Conservation (phyloP, 2,888 invertebrate genomes). For the Sylvicola fuscatus region DNA sequence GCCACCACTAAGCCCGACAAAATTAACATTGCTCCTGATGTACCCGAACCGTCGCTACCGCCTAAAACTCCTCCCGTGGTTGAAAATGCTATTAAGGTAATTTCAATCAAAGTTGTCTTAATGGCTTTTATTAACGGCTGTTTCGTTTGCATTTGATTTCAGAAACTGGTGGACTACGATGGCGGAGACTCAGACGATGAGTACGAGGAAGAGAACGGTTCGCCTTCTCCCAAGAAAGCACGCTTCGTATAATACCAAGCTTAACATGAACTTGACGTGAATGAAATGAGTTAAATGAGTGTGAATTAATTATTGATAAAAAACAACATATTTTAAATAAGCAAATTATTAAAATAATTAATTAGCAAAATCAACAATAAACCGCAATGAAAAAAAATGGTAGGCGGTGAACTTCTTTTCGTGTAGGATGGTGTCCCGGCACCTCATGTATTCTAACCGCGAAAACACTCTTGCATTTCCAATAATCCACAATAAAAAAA, state of each 20-base stretch:
- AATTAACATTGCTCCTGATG: too few relatives aligned
- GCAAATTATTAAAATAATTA: too few relatives aligned
- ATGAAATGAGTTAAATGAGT: neutral
- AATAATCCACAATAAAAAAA: too few relatives aligned
- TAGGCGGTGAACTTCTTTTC: too few relatives aligned
- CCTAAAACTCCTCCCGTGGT: too few relatives aligned
- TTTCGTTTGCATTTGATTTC: conserved; percentile 9
- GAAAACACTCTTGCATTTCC: too few relatives aligned
- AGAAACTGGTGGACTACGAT: conserved; percentile 93
- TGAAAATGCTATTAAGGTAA: conserved; percentile 26
- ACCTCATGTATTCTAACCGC: too few relatives aligned
- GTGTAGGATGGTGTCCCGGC: too few relatives aligned
- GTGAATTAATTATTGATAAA: neutral
- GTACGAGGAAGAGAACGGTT: conserved; percentile 39
- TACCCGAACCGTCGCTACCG: too few relatives aligned
- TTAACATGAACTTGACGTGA: conserved; percentile 2
- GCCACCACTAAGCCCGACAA: too few relatives aligned
- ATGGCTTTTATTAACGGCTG: conserved; percentile 1
- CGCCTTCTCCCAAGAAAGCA: conserved; percentile 24
- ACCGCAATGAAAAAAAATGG: too few relatives aligned
- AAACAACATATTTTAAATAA: neutral
- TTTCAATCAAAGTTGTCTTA: neutral
- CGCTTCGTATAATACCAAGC: conserved; percentile 24
- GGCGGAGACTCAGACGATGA: conserved; percentile 87
- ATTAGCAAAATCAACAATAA: too few relatives aligned